Evolutionary conservation across 2,113 vertebrate genomes (phyloP), one percentile per base, ranked within the genome.

Genomic region (Cranoglanis bouderius): DNA sequence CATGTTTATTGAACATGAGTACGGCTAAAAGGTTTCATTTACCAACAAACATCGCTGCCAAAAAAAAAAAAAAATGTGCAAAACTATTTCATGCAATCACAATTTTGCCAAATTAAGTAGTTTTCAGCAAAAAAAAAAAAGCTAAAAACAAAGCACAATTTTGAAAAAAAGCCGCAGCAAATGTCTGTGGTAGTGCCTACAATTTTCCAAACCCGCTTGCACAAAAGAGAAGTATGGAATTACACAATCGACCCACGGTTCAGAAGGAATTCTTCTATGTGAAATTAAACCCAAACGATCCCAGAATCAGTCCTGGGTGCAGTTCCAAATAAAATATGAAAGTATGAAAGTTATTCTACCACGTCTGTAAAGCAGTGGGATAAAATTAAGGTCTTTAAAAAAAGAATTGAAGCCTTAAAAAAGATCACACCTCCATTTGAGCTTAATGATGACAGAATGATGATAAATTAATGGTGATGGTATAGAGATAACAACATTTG

Each of bases 401-500:
- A 35, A 35, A 32, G 6, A 59, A 59, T 21, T 0, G 0, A 59
- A 21, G 19, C 14, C 9, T 21, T 21, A 21, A 67, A 70, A 18
- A 12, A 24, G 3, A 43, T 24, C 19, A 21, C 3, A 51, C 29
- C 46, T n/a, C 26, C 26, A 16, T 70, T 72, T 82, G 57, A 53
- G 16, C 9, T 12, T 53, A 53, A 53, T 53, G 13, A 53, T 53
- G 77, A 83, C 51, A 82, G 80, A 35, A 19, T 40, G 57, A 83
- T 57, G 14, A 24, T 35, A 59, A 82, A 82, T 82, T 38, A 55
- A 59, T 59, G 35, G 35, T 35, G 51, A 83, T 21, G 21, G 72
- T 43, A 51, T 29, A 18, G 24, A 49, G 14, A 18, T 67, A 84
- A 65, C 67, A 75, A 53, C 74, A 87, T 89, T 89, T 85, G 55